These are phyloP conservation scores for Apotomis betuletana DNA, from an alignment of 2,888 invertebrate genomes.

Conservation along the genomic window DNA sequence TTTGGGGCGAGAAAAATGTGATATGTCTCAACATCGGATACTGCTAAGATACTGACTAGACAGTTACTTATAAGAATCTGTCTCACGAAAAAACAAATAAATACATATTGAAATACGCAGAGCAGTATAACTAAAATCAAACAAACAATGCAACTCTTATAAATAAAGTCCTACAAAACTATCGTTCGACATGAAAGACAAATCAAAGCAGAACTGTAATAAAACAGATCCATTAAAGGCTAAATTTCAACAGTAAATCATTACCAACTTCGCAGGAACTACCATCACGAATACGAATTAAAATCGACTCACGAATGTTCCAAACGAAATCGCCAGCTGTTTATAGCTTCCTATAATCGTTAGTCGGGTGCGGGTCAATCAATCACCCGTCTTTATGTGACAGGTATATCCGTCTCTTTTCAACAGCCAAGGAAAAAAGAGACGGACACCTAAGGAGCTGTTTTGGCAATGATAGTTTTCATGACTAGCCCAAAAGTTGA, in stretches of 20 bases:
- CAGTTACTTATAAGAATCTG: background rate
- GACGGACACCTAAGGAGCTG: constrained; percentile 18
- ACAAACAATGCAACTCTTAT: background rate
- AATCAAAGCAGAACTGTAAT: constrained; percentile 26
- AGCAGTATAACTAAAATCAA: background rate
- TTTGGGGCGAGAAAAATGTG: constrained; percentile 47
- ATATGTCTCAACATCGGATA: constrained; percentile 3
- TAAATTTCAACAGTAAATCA: constrained; percentile 36
- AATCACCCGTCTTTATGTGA: constrained; percentile 80
- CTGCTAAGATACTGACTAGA: constrained; percentile 15
- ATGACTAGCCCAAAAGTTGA: constrained; percentile 40
- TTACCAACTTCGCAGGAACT: constrained; percentile 36
- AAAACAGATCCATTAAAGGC: constrained; percentile 25
- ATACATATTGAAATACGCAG: background rate
- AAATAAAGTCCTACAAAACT: background rate
- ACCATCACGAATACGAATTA: constrained; percentile 40
- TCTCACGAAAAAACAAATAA: background rate
- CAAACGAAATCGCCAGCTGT: constrained; percentile 71
- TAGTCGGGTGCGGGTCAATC: constrained; percentile 79
- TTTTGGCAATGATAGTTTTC: constrained; percentile 41
- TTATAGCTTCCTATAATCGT: constrained; percentile 77
- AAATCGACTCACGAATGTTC: constrained; percentile 50
- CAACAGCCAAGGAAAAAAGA: constrained; percentile 48
- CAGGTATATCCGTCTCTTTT: constrained; percentile 71
- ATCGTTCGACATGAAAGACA: constrained; percentile 6